phyloP scores from a whole-genome alignment of 2,888 invertebrate genomes.

The Leptogaster cylindrica region DNA sequence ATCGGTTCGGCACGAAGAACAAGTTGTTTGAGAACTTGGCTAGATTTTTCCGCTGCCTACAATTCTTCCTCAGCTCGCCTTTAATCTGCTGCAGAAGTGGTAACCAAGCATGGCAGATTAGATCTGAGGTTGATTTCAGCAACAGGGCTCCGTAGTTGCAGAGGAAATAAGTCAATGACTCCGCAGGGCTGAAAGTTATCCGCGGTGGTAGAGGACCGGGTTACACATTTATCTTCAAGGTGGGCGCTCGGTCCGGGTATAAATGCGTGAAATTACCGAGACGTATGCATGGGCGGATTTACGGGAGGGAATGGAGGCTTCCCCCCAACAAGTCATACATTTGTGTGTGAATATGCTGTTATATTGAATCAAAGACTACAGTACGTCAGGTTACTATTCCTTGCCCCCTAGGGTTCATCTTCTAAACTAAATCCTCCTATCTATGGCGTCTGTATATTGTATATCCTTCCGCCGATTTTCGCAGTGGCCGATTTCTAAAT shows the following conservation, averaged over 20 bases:
- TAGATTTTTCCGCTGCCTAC: conserved; percentile 5
- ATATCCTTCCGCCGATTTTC: too few relatives aligned
- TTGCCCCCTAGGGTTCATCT: too few relatives aligned
- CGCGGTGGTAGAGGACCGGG: neutral
- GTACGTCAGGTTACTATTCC: too few relatives aligned
- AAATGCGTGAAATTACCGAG: conserved; percentile 46
- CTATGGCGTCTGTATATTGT: too few relatives aligned
- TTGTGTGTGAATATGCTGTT: too few relatives aligned
- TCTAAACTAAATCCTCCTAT: too few relatives aligned
- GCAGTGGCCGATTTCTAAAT: too few relatives aligned
- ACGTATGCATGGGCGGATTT: too few relatives aligned
- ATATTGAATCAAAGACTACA: too few relatives aligned
- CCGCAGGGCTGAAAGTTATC: neutral
- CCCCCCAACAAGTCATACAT: too few relatives aligned
- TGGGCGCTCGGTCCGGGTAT: conserved; percentile 31
- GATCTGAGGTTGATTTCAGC: conserved; percentile 34
- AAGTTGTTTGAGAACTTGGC: conserved; percentile 38
- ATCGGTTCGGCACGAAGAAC: conserved; percentile 11
- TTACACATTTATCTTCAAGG: conserved; percentile 21
- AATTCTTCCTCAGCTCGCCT: conserved; percentile 7
- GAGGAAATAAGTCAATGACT: conserved; percentile 24
- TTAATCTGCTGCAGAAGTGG: conserved; percentile 28
- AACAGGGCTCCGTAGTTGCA: neutral
- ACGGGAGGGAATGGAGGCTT: too few relatives aligned
- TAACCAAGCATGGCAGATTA: conserved; percentile 37